Evolutionary conservation across 2,888 invertebrate species (phyloP).

Genomic region (Exephanes ischioxanthus): DNA sequence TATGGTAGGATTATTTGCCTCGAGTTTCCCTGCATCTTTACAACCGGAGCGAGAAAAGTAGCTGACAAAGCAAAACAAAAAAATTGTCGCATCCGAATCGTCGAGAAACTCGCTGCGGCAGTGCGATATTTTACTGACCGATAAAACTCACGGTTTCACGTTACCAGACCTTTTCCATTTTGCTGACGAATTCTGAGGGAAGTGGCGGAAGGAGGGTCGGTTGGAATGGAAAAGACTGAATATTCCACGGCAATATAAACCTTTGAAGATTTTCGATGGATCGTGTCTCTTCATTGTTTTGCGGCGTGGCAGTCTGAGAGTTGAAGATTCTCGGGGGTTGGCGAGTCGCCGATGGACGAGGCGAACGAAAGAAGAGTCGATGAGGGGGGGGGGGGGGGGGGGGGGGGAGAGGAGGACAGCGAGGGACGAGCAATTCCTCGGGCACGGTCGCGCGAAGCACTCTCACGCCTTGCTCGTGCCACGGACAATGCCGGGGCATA

Average conservation of each 20-base stretch:
- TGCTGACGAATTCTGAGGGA: conserved; percentile 34
- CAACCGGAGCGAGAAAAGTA: neutral
- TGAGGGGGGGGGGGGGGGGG: conserved; percentile 4
- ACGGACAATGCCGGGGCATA: conserved; percentile 82
- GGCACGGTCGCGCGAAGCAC: conserved; percentile 58
- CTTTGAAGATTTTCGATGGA: conserved; percentile 15
- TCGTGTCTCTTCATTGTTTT: conserved; percentile 55
- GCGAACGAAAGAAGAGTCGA: neutral
- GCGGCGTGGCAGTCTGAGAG: conserved; percentile 19
- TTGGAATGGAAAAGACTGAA: too few species aligned
- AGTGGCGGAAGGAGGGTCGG: too few species aligned
- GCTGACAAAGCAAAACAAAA: neutral
- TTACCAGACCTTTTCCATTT: conserved; percentile 4
- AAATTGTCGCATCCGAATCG: conserved; percentile 10
- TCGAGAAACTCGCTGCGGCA: neutral
- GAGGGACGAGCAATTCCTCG: conserved; percentile 63
- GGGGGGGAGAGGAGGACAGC: conserved; percentile 45
- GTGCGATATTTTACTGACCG: neutral
- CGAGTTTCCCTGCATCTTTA: conserved; percentile 33
- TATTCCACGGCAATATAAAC: too few species aligned
- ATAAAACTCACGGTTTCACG: neutral
- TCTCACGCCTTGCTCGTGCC: conserved; percentile 80
- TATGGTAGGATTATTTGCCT: conserved; percentile 42
- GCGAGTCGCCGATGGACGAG: neutral
- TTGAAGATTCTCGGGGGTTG: neutral